Percentiles rank a stretch among this genome's conserved stretches.
These are phyloP conservation scores for Amphiprion ocellaris DNA, from an alignment of 2,113 vertebrate species.

Conservation along the genomic window DNA sequence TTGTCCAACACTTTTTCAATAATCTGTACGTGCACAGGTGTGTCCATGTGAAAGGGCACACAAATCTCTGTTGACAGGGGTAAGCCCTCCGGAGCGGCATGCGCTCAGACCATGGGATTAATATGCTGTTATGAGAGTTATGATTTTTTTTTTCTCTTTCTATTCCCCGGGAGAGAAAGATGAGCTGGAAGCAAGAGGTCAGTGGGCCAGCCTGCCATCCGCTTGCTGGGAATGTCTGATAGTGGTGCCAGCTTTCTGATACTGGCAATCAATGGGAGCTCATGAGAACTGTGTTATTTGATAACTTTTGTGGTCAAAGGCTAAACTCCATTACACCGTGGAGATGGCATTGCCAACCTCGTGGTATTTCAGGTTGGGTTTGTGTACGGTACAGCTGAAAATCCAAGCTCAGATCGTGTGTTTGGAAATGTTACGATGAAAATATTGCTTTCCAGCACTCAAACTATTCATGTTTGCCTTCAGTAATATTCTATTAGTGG, in stretches of 20 bases:
- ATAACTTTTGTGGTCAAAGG: slow-evolving; percentile 48
- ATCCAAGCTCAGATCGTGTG: slow-evolving; percentile 10
- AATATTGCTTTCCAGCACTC: neutral
- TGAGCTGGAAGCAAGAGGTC: slow-evolving; percentile 73
- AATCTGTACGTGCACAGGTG: slow-evolving; percentile 44
- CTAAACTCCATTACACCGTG: slow-evolving; percentile 35
- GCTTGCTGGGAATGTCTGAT: slow-evolving; percentile 52
- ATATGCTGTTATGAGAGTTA: slow-evolving; percentile 70
- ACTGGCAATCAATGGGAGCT: slow-evolving; percentile 57
- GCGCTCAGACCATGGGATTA: slow-evolving; percentile 72
- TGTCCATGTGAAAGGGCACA: slow-evolving; percentile 33
- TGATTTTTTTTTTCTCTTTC: slow-evolving; percentile 47
- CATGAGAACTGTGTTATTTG: slow-evolving; percentile 46
- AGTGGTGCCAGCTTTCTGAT: slow-evolving; percentile 61
- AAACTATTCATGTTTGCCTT: neutral
- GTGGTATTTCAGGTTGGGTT: slow-evolving; percentile 33
- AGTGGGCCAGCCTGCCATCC: slow-evolving; percentile 68
- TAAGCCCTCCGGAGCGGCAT: slow-evolving; percentile 58
- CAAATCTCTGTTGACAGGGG: slow-evolving; percentile 53
- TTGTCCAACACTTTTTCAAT: neutral
- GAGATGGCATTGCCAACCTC: slow-evolving; percentile 13
- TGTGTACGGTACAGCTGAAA: slow-evolving; percentile 13
- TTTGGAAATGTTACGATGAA: slow-evolving; percentile 26
- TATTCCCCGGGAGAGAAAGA: slow-evolving; percentile 57
- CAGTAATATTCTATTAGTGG: neutral